Evolutionary conservation across 2,888 invertebrate genomes (phyloP), one percentile per base, ranked within the genome.

Genomic region (Didymodactylos carnosus): DNA sequence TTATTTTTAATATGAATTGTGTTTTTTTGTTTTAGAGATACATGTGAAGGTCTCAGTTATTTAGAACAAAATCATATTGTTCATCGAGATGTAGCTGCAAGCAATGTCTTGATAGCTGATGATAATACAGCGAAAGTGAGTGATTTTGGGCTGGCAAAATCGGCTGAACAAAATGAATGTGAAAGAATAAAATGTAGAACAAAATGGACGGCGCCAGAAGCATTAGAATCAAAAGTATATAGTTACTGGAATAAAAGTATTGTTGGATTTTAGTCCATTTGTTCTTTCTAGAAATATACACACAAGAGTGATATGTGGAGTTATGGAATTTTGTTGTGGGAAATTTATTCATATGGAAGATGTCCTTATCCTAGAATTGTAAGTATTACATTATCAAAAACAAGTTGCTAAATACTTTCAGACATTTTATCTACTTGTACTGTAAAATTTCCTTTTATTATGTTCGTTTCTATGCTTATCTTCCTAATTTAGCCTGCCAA

Each of bases 141-240:
- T 70, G 86, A 86, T 78, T 83, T 83, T 80, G 83, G 83, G 70
- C 77, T 83, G 74, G 83, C 97, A 91, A 85, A 94, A 91, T 69
- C 87, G 94, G 76, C 93, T 94, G 73, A 87, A 92, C n/a, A n/a
- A n/a, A n/a, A n/a, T n/a, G n/a, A n/a, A n/a, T 85, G 76, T 19
- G 81, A 81, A n/a, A 91, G 92, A 83, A 84, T 85, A 49, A 95
- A 95, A 85, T 88, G 98, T 83, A 97, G 98, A 77, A 97, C 98
- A 82, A 98, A 99, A 86, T 98, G 98, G 98, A 98, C 97, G 75
- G 97, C 98, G 70, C 98, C 97, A 27, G 98, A 98, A 86, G 95
- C 97, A 78, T 88, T 98, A 77, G 71, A 74, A 49, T 78, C 77
- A 75, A 78, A 77, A 76, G 69, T 73, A 39, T n/a, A n/a, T n/a